These are phyloP conservation scores for Xiphophorus hellerii DNA, from an alignment of 2,113 vertebrate genomes.

Conservation along the genomic window DNA sequence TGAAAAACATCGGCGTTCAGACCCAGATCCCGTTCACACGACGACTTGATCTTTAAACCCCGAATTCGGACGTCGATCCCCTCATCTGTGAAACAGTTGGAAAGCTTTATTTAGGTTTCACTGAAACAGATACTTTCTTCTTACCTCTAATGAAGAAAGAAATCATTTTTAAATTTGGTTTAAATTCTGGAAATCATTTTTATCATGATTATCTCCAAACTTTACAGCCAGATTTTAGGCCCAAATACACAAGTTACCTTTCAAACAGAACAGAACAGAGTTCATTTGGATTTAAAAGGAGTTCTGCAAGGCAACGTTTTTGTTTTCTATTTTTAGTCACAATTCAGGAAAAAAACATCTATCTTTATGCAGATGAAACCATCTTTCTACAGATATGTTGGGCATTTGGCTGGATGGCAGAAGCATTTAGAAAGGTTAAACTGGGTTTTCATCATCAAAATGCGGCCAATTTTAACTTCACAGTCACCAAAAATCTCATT, in stretches of 20 bases:
- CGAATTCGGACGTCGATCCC: slow-evolving; percentile 96
- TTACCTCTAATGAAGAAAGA: background rate
- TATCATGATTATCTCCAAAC: background rate
- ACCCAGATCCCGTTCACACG: slow-evolving; percentile 91
- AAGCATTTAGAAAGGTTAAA: too few species aligned
- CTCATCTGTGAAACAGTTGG: slow-evolving; percentile 81
- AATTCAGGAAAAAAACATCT: background rate
- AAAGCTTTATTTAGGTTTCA: background rate
- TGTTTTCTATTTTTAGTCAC: background rate
- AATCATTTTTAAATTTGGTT: too few species aligned
- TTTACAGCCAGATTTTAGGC: background rate
- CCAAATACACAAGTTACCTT: background rate
- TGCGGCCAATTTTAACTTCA: too few species aligned
- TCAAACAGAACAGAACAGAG: too few species aligned
- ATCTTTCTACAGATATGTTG: background rate
- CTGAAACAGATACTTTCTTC: background rate
- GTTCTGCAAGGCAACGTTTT: background rate
- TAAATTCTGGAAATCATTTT: background rate
- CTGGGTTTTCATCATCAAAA: too few species aligned
- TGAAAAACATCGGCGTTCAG: slow-evolving; percentile 95
- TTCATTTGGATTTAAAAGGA: too few species aligned
- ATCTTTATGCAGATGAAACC: background rate
- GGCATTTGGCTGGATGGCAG: background rate
- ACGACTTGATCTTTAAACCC: slow-evolving; percentile 96
- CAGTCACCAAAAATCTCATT: background rate